Percentiles rank a stretch among this genome's conserved stretches.
phyloP scores from a whole-genome alignment of 2,888 invertebrate genomes.

The Tetragnatha montana region DNA sequence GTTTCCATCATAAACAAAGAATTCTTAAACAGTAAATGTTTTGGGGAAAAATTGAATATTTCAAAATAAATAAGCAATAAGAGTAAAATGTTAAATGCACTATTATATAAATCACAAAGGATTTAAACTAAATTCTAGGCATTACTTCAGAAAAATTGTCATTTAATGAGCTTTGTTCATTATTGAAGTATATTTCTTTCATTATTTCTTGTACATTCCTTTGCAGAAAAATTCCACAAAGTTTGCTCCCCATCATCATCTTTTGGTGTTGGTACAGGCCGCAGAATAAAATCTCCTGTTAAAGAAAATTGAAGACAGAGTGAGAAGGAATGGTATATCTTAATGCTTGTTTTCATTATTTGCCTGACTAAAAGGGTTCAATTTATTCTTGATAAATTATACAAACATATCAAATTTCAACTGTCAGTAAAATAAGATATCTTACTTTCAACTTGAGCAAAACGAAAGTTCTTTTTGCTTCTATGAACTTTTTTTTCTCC shows the following conservation, averaged over 20 bases:
- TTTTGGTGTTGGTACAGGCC: slow-evolving; percentile 57
- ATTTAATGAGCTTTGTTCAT: neutral
- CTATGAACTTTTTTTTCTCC: slow-evolving; percentile 45
- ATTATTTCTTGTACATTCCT: slow-evolving; percentile 5
- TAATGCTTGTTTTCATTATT: neutral
- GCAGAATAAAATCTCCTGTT: slow-evolving; percentile 63
- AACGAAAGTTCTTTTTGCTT: slow-evolving; percentile 21
- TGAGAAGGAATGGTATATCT: neutral
- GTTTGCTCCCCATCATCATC: slow-evolving; percentile 31
- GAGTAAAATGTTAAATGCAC: too few species aligned
- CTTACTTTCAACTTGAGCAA: slow-evolving; percentile 49
- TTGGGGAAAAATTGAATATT: too few species aligned
- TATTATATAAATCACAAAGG: too few species aligned
- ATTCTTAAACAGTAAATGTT: too few species aligned
- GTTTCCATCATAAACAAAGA: too few species aligned
- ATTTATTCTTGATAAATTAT: too few species aligned
- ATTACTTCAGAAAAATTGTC: too few species aligned
- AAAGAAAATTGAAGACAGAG: slow-evolving; percentile 8
- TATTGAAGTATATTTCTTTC: slow-evolving; percentile 23
- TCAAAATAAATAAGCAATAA: too few species aligned
- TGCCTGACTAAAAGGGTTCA: neutral
- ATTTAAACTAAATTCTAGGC: too few species aligned
- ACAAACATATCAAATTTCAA: neutral
- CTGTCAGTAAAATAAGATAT: slow-evolving; percentile 4
- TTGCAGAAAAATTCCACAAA: slow-evolving; percentile 34